Evolutionary conservation across 23 tunicate genomes (phyloP), one percentile per base, ranked within the genome.

Genomic region (Ascidia mentula): DNA sequence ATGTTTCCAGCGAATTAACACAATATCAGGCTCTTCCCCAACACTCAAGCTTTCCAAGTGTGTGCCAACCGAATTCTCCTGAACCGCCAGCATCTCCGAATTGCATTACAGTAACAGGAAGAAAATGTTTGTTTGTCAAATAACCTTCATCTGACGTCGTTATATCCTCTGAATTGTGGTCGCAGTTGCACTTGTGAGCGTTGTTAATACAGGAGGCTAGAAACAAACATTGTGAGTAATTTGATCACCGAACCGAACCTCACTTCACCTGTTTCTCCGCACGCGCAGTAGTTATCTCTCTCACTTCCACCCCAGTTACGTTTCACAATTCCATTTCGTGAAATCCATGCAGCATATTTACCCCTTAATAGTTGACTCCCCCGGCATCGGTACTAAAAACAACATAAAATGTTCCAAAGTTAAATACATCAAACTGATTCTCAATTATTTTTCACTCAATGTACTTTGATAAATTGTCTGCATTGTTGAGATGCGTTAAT

Each of bases 191-290:
- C 13, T 53, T 53, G 65, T 53, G 65, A 6, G 12, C 24, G 13
- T 53, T 53, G 65, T 53, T 28, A 5, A 53, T 53, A 28, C 65
- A 53, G 13, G 65, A 20, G 7, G 28, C 65, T 53, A 9, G 1
- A 42, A 12, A 42, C 53, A 42, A n/a, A n/a, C n/a, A n/a, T n/a
- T n/a, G n/a, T n/a, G n/a, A n/a, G n/a, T n/a, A n/a, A n/a, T n/a
- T n/a, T n/a, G n/a, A n/a, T n/a, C n/a, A n/a, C n/a, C n/a, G n/a
- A n/a, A n/a, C n/a, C n/a, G n/a, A n/a, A n/a, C n/a, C n/a, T n/a
- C n/a, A n/a, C n/a, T n/a, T n/a, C n/a, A 53, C 65, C 65, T 20
- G 65, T 53, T 9, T 53, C 65, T 53, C 65, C 65, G 13, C 65
- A 53, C 2, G 65, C 65, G 65, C 65, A 53, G 24, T 53, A 53